A percentile compares a stretch with the other conserved stretches of the same genome.
phyloP scores from a whole-genome alignment of 2,888 invertebrate species.

The Heteropelma amictum region DNA sequence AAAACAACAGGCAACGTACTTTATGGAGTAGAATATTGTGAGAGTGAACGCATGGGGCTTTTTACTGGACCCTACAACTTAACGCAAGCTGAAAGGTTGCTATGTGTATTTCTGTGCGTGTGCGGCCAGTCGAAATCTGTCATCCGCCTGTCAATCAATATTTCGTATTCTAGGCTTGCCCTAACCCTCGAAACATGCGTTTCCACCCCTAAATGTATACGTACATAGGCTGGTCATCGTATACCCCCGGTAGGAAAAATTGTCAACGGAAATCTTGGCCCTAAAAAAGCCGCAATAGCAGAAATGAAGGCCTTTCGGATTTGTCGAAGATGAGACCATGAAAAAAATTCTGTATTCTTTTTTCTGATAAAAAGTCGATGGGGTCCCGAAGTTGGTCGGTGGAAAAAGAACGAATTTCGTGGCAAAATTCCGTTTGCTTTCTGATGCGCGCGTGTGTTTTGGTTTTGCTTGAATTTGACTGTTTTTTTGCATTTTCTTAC shows the following conservation, averaged over 20 bases:
- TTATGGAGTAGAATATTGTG: slow-evolving; percentile 11
- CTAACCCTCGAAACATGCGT: slow-evolving; percentile 49
- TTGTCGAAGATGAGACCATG: too few species aligned
- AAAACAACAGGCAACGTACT: slow-evolving; percentile 29
- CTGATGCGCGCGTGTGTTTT: too few species aligned
- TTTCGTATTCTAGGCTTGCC: slow-evolving; percentile 69
- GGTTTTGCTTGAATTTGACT: too few species aligned
- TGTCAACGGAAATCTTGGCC: too few species aligned
- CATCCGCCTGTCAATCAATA: slow-evolving; percentile 76
- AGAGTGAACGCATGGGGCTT: slow-evolving; percentile 25
- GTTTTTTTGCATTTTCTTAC: too few species aligned
- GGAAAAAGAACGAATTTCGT: too few species aligned
- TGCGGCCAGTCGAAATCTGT: slow-evolving; percentile 74
- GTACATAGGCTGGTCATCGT: slow-evolving; percentile 6
- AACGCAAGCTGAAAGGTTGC: neutral
- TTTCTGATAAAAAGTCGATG: too few species aligned
- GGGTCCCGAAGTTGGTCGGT: too few species aligned
- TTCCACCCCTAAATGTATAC: slow-evolving; percentile 54
- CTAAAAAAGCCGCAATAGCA: too few species aligned
- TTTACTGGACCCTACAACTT: slow-evolving; percentile 3
- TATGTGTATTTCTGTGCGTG: slow-evolving; percentile 65
- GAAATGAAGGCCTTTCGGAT: too few species aligned
- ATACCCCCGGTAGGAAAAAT: neutral
- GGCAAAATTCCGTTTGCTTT: too few species aligned
- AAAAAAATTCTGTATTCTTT: too few species aligned